Percentiles rank a stretch among this genome's conserved stretches.
Conservation (phyloP, 2,113 vertebrate species). For the Phrynocephalus versicolor region DNA sequence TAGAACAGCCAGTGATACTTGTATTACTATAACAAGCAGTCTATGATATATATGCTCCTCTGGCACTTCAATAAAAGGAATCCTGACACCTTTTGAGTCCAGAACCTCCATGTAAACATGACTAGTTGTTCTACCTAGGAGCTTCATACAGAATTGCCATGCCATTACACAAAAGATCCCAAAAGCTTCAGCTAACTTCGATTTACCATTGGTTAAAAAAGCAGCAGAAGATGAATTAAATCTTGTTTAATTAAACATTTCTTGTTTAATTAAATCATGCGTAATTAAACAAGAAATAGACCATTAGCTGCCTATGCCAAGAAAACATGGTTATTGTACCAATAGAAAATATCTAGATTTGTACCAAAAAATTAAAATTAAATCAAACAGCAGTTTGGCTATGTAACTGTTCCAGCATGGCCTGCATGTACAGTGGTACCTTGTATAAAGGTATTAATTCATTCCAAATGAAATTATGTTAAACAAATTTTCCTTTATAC, state of each 20-base stretch:
- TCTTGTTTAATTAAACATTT: neutral
- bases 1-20: neutral
- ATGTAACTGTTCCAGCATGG: too few species aligned
- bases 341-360: neutral
- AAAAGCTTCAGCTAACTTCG: neutral
- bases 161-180: neutral
- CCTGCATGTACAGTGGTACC: too few species aligned
- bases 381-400: neutral
- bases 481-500: too few species aligned
- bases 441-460: too few species aligned
- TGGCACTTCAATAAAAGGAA: neutral
- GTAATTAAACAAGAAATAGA: neutral
- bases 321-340: neutral
- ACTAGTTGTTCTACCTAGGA: neutral
- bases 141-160: neutral
- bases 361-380: too few species aligned
- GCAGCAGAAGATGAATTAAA: neutral
- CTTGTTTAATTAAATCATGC: neutral
- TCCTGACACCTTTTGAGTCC: neutral
- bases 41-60: constrained; percentile 2
- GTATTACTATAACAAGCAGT: constrained; percentile 19
- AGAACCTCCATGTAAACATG: neutral
- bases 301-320: neutral
- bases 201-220: neutral
- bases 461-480: too few species aligned